Base-by-base conservation (phyloP, 1,140 invertebrate species). In the Zeugodacus cucurbitae region DNA sequence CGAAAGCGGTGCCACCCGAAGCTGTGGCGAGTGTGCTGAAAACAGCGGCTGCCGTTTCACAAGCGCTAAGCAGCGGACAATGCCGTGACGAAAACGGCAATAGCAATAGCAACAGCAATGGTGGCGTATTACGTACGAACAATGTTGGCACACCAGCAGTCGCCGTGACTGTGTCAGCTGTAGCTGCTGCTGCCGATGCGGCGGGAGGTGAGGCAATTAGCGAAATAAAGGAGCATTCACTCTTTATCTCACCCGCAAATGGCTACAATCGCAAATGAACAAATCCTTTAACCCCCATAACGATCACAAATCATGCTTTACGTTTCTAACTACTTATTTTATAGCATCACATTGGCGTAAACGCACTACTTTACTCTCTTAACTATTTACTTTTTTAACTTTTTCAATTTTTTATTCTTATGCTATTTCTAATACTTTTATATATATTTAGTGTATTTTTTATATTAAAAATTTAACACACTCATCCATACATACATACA, bases 161-260 rank as follows among this genome's bases (percentile, higher is more conserved):
- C 8, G 41, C 41, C 41, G 41, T 82, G 22, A n/a, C 74, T 7
- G n/a, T 48, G 37, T 22, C 41, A 82, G 74, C 41, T 26, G 74
- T 48, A n/a, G 37, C 37, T 26, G 74, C 37, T 54, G 74, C 37
- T 82, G 74, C 74, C 3, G 70, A 74, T 74, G 41, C 44, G 74
- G 74, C 41, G 74, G 74, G 74, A 82, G 74, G 74, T 82, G 74
- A 82, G 74, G 41, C 74, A 82, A 82, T 82, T 82, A 82, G 74
- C 74, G 74, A 82, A 48, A 44, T 82, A 82, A 82, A 82, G 74
- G 74, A 82, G 74, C 37, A 82, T 82, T 48, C 74, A 82, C 37
- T 82, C 5, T 82, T 48, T 82, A 82, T 82, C 74, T 48, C 74
- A 82, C 41, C 74, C 41, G 74, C 74, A 82, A 82, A 82, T 82